A percentile compares a stretch with the other conserved stretches of the same genome.
These are phyloP conservation scores for Lysiphlebus fabarum DNA, from an alignment of 1,140 invertebrate species.

Conservation along the genomic window DNA sequence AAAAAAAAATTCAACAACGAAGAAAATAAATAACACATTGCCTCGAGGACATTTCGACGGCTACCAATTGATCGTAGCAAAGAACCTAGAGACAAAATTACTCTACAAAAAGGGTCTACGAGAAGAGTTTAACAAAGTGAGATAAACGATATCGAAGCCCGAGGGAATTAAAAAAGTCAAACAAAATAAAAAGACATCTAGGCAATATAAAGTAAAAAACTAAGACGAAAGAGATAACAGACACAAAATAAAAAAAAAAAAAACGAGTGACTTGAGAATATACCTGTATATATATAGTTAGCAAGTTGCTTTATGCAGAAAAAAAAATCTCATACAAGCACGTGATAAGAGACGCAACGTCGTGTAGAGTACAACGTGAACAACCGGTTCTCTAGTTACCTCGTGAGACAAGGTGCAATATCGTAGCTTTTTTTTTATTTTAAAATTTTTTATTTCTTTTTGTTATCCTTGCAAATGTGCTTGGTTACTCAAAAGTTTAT, in stretches of 20 bases:
- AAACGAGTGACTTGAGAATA: conserved; percentile 1
- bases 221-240: not conserved
- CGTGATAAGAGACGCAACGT: conserved; percentile 16
- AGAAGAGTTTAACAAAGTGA: conserved; percentile 3
- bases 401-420: conserved; percentile 6
- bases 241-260: not conserved
- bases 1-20: not conserved
- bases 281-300: not conserved
- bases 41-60: not conserved
- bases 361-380: conserved; percentile 22
- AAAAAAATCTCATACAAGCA: conserved; percentile 14
- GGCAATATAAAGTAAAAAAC: conserved; percentile 15
- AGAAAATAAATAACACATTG: not conserved
- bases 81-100: not conserved
- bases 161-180: too few relatives aligned
- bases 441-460: not conserved
- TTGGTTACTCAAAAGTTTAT: too few relatives aligned
- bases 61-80: conserved; percentile 1
- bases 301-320: not conserved
- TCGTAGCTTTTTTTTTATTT: conserved; percentile 7
- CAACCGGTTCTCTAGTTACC: conserved; percentile 23
- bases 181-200: too few relatives aligned
- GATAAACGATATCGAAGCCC: conserved; percentile 5
- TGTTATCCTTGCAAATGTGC: not conserved
- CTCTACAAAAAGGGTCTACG: not conserved